Percentiles rank a stretch among this genome's conserved stretches.
Conservation (phyloP, 2,113 vertebrate genomes). For the Salvelinus alpinus region DNA sequence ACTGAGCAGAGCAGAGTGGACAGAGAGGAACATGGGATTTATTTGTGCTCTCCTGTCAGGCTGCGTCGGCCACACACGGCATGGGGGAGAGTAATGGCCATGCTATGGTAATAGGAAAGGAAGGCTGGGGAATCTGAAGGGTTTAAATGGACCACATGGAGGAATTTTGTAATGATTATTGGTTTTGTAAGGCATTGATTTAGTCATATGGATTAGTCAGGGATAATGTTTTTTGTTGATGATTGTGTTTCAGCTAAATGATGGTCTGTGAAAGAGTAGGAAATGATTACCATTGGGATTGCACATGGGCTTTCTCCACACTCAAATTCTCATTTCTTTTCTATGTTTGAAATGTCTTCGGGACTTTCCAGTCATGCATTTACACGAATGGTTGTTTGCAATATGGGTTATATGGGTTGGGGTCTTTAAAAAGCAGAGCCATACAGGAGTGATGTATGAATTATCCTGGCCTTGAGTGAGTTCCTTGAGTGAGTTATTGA, state of each 20-base stretch:
- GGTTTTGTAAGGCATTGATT: constrained; percentile 42
- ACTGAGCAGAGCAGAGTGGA: constrained; percentile 40
- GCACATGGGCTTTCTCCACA: constrained; percentile 22
- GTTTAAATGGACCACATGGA: constrained; percentile 43
- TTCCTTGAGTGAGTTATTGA: constrained; percentile 26
- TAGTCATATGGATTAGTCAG: constrained; percentile 30
- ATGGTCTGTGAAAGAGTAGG: constrained; percentile 36
- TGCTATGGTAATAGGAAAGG: background rate
- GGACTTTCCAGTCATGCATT: background rate
- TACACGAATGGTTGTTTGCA: background rate
- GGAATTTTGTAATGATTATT: constrained; percentile 61
- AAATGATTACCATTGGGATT: constrained; percentile 28
- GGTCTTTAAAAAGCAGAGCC: background rate
- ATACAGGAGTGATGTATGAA: background rate
- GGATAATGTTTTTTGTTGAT: constrained; percentile 42
- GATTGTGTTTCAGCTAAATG: no score
- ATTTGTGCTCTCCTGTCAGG: constrained; percentile 51
- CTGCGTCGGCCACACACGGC: constrained; percentile 57
- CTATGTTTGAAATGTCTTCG: background rate
- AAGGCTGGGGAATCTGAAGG: constrained; percentile 48
- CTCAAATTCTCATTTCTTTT: background rate
- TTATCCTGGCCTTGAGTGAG: constrained; percentile 2
- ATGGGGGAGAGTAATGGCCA: constrained; percentile 49
- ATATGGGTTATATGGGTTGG: no score
- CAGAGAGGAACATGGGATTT: constrained; percentile 52